Conservation (phyloP, 2,113 vertebrate genomes). For the Phoxinus phoxinus region DNA sequence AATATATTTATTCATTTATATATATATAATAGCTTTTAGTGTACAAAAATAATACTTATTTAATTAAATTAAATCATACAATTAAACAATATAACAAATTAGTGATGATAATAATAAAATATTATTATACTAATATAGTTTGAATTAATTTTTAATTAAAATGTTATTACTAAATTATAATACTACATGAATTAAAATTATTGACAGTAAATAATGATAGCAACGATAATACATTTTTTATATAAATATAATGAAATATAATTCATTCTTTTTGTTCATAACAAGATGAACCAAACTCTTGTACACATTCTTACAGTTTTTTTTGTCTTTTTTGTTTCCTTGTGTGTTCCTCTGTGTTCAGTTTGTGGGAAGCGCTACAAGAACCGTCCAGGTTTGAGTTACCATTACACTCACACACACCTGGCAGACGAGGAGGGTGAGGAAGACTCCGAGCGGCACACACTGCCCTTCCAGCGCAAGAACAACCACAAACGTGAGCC, state of each 20-base stretch:
- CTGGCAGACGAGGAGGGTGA: slow-evolving; percentile 93
- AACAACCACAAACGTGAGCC: slow-evolving; percentile 95
- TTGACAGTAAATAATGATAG: not conserved
- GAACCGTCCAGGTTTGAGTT: slow-evolving; percentile 92
- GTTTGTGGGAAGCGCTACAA: slow-evolving; percentile 95
- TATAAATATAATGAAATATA: not conserved
- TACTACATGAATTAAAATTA: not conserved
- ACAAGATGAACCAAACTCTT: not conserved
- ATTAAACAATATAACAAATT: not conserved
- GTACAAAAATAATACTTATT: not conserved
- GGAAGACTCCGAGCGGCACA: slow-evolving; percentile 88
- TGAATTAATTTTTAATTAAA: too few species aligned
- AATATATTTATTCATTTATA: too few species aligned
- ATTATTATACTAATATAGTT: not conserved
- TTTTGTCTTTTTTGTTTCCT: slow-evolving; percentile 26
- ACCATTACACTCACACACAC: slow-evolving; percentile 95
- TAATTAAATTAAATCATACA: not conserved
- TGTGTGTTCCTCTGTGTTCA: slow-evolving; percentile 64
- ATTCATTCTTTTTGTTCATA: not conserved
- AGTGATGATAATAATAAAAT: too few species aligned
- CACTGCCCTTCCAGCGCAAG: slow-evolving; percentile 91
- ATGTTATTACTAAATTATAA: not conserved
- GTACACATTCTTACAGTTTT: not conserved
- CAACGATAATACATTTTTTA: not conserved
- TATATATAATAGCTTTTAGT: not conserved